Evolutionary conservation across 2,888 invertebrate species (phyloP).

Genomic region (Scaptomyza cyrtandrae): DNA sequence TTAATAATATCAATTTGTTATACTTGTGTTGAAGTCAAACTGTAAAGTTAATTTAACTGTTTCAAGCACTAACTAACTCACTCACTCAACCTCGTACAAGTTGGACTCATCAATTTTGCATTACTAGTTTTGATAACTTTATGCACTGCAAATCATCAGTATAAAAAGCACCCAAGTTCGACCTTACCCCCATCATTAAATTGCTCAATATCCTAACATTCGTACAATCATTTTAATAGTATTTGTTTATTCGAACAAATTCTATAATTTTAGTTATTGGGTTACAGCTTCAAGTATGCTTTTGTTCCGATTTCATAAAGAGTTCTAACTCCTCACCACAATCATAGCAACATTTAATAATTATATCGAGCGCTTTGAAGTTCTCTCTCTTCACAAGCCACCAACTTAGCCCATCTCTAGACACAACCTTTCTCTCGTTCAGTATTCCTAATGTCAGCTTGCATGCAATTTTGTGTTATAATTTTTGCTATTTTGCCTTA

Average conservation of each 20-base stretch:
- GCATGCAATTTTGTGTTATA: conserved; percentile 63
- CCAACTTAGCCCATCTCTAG: not conserved
- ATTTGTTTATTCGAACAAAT: not conserved
- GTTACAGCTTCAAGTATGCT: too few relatives aligned
- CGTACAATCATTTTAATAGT: not conserved
- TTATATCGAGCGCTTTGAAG: conserved; percentile 27
- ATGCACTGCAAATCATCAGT: conserved; percentile 67
- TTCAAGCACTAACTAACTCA: conserved; percentile 50
- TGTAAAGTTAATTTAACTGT: conserved; percentile 19
- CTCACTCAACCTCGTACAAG: conserved; percentile 51
- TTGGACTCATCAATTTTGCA: conserved; percentile 21
- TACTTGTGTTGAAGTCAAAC: not conserved
- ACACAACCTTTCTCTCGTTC: not conserved
- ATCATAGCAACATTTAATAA: conserved; percentile 20
- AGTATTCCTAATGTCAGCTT: conserved; percentile 27
- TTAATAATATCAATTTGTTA: not conserved
- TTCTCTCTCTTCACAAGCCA: conserved; percentile 10
- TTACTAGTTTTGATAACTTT: conserved; percentile 49
- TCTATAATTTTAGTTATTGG: not conserved
- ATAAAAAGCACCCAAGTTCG: conserved; percentile 46
- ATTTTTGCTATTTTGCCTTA: conserved; percentile 41
- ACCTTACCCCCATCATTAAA: conserved; percentile 1
- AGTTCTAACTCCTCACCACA: conserved; percentile 11
- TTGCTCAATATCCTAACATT: not conserved
- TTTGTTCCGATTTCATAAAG: not conserved